Evolutionary conservation across 1,140 invertebrate species (phyloP).

Genomic region (Melanaphis sacchari): DNA sequence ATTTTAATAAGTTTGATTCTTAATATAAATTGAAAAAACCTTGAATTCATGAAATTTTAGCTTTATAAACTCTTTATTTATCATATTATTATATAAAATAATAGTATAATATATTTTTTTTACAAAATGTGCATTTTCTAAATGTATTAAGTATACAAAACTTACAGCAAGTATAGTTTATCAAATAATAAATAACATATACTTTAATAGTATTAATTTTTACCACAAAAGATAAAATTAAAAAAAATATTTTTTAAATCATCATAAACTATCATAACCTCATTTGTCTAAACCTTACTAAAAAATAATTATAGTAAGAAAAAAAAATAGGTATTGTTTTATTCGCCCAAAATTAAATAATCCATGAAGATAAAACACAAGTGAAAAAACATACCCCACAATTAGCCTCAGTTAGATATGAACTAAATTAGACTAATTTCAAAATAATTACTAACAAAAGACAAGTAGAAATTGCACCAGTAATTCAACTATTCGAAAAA

Average conservation of each 20-base stretch:
- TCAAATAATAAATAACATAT: not conserved
- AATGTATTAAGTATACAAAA: not conserved
- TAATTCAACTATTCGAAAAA: not conserved
- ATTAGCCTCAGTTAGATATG: not conserved
- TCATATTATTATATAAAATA: not conserved
- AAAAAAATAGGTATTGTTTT: slow-evolving; percentile 2
- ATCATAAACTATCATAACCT: slow-evolving; percentile 20
- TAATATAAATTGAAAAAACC: not conserved
- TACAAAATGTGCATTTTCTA: not conserved
- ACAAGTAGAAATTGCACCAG: slow-evolving; percentile 6
- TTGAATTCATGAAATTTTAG: not conserved
- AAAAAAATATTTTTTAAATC: not conserved
- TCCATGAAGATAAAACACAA: slow-evolving; percentile 44
- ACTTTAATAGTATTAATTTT: not conserved
- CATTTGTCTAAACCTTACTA: not conserved
- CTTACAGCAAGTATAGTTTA: not conserved
- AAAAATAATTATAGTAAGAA: slow-evolving; percentile 22
- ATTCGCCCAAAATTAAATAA: slow-evolving; percentile 39
- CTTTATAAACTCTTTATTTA: not conserved
- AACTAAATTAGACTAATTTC: slow-evolving; percentile 27
- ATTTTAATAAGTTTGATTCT: not conserved
- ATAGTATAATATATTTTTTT: not conserved
- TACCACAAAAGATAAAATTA: not conserved
- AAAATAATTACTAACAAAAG: slow-evolving; percentile 45
- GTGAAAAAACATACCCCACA: not conserved